Base-by-base conservation (phyloP, 2,797 vertebrate species). In the Crenichthys baileyi region DNA sequence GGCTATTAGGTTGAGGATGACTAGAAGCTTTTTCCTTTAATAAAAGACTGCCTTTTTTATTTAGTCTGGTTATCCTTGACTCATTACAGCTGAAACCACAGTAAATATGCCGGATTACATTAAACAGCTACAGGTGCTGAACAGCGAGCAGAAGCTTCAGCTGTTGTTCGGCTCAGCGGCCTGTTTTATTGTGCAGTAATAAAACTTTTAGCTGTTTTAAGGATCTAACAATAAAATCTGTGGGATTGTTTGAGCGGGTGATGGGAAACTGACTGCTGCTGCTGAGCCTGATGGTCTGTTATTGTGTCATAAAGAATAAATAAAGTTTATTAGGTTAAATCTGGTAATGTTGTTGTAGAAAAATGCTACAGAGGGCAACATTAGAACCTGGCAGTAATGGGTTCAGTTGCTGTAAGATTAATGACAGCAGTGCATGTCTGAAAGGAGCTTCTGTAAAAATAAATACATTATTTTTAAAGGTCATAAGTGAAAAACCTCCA, bases 391-490 rank as follows among this genome's bases (percentile, higher is more conserved):
- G 65, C 39, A 44, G 22, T 44, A 68, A 44, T n/a, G 65, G 39
- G 6, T 39, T 65, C 31, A 39, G 31, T 22, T 18, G 61, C 61
- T 39, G 41, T 18, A 36, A 72, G 70, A 51, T 53, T 68, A 68
- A 68, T 68, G 65, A 41, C 65, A 22, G 51, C 51, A 55, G 51
- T 2, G 48, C 12, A 50, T 50, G 31, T 36, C 61, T 61, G 60
- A 61, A 31, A 61, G 61, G 61, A 7, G 61, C 65, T 68, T 68
- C 65, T 44, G 65, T 22, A 36, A 67, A 5, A 65, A 73, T 1
- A 78, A 70, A 58, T 26, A n/a, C 39, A 68, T 65, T 65, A 65
- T 68, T 68, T 68, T 44, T 44, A 68, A 68, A 68, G 39, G 39
- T 68, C 39, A 13, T 44, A 2, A 68, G 65, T 68, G 22, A 44